phyloP scores from a whole-genome alignment of 2,888 invertebrate species.

The Pimpla rufipes region DNA sequence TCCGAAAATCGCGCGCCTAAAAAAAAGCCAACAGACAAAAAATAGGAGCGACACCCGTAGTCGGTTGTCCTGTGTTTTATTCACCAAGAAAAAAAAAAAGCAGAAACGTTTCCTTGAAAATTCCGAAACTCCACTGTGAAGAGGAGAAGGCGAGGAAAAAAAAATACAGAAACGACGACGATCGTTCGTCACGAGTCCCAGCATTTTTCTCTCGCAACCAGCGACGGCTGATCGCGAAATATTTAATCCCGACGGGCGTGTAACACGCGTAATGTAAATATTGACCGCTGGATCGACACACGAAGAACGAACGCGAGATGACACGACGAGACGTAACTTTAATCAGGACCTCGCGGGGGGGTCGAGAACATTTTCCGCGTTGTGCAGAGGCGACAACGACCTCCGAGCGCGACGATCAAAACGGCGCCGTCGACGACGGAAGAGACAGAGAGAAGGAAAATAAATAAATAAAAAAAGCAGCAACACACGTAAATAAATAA shows the following conservation, averaged over 20 bases:
- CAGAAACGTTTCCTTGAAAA: conserved; percentile 26
- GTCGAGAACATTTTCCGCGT: not conserved
- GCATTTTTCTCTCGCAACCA: conserved; percentile 5
- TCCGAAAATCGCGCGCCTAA: conserved; percentile 58
- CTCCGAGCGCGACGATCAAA: conserved; percentile 19
- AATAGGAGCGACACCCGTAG: conserved; percentile 9
- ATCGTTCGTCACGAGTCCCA: not conserved
- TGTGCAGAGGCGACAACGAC: conserved; percentile 10
- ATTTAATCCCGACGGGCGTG: not conserved
- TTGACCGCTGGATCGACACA: conserved; percentile 18
- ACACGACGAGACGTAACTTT: conserved; percentile 9
- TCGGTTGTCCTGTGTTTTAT: conserved; percentile 35
- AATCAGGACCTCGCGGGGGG: not conserved
- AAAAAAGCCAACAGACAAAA: conserved; percentile 4
- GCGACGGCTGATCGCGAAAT: conserved; percentile 18
- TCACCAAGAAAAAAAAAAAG: not conserved
- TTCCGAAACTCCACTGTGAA: conserved; percentile 15
- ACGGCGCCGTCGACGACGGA: conserved; percentile 56
- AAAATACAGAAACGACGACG: not conserved
- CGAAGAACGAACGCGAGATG: not conserved
- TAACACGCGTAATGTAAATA: conserved; percentile 23
- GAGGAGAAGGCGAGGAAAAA: not conserved
- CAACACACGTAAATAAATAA: conserved; percentile 39
- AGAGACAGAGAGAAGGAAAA: conserved; percentile 52
- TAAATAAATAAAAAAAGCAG: conserved; percentile 44